These are phyloP conservation scores for Porites evermanni DNA, from an alignment of 92 coral and sea anemone species.

Conservation along the genomic window DNA sequence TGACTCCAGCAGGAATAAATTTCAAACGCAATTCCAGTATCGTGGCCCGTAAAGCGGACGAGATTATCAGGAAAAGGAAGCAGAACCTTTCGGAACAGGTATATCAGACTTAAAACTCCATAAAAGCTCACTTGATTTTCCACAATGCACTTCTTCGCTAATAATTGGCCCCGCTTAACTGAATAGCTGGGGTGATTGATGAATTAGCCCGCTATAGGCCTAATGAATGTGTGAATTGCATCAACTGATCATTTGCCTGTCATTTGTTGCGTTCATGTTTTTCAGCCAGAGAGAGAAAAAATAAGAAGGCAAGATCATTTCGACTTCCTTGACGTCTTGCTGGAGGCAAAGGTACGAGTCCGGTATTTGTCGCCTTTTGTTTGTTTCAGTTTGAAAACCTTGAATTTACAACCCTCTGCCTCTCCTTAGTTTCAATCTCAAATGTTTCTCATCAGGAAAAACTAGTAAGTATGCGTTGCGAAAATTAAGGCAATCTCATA, in stretches of 20 bases:
- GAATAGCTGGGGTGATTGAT: too few species aligned
- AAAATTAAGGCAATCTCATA: too few species aligned
- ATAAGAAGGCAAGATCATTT: slow-evolving; percentile 24
- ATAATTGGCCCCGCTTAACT: neutral
- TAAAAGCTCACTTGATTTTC: neutral
- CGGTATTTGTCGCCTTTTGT: neutral
- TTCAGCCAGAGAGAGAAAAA: slow-evolving; percentile 28
- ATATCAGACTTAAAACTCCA: neutral
- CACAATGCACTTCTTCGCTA: neutral
- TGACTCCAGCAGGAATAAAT: slow-evolving; percentile 60
- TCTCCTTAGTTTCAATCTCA: too few species aligned
- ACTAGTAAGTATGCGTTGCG: too few species aligned
- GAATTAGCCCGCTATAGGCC: neutral
- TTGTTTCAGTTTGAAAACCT: neutral
- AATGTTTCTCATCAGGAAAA: too few species aligned
- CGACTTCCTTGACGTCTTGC: slow-evolving; percentile 80
- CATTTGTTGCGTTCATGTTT: neutral
- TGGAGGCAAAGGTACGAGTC: slow-evolving; percentile 74
- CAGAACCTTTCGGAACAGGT: slow-evolving; percentile 37
- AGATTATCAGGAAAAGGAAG: slow-evolving; percentile 59
- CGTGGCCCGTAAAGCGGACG: slow-evolving; percentile 66
- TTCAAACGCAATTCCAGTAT: slow-evolving; percentile 56
- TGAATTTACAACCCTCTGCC: neutral
- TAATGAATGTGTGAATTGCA: too few species aligned
- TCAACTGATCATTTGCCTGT: neutral